phyloP scores from a whole-genome alignment of 1,140 invertebrate genomes.

The Drosophila leontia region DNA sequence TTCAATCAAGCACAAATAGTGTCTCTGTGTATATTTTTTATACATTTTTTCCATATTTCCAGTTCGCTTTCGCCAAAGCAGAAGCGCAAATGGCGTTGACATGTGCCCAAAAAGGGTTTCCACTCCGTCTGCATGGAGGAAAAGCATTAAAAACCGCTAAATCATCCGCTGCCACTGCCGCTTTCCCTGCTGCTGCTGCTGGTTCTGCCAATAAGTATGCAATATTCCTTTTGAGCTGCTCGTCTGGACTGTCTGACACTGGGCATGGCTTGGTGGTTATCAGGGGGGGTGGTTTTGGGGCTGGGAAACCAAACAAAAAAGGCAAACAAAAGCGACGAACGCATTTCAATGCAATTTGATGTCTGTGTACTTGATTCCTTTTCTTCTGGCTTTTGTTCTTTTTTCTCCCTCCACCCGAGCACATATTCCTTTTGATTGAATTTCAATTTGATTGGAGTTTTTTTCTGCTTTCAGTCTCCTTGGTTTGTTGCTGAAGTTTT shows the following conservation, averaged over 20 bases:
- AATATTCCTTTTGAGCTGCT: slow-evolving; percentile 70
- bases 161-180: slow-evolving; percentile 59
- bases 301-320: slow-evolving; percentile 63
- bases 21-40: slow-evolving; percentile 18
- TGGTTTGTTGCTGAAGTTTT: slow-evolving; percentile 23
- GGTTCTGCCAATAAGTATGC: slow-evolving; percentile 69
- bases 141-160: slow-evolving; percentile 77
- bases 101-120: slow-evolving; percentile 58
- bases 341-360: slow-evolving; percentile 74
- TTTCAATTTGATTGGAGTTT: slow-evolving; percentile 75
- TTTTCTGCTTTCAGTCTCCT: slow-evolving; percentile 18
- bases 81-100: slow-evolving; percentile 69
- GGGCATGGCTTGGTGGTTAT: neutral
- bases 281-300: neutral
- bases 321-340: slow-evolving; percentile 56
- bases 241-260: slow-evolving; percentile 58
- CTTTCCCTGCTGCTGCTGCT: neutral
- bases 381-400: slow-evolving; percentile 20
- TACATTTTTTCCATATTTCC: slow-evolving; percentile 37
- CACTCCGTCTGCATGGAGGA: slow-evolving; percentile 21
- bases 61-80: slow-evolving; percentile 20
- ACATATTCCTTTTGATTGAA: slow-evolving; percentile 73
- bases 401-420: slow-evolving; percentile 2
- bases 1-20: slow-evolving; percentile 49
- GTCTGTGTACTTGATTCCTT: slow-evolving; percentile 54